Evolutionary conservation across 2,113 vertebrate species (phyloP), one percentile per base, ranked within the genome.

Genomic region (Myotis yumanensis): DNA sequence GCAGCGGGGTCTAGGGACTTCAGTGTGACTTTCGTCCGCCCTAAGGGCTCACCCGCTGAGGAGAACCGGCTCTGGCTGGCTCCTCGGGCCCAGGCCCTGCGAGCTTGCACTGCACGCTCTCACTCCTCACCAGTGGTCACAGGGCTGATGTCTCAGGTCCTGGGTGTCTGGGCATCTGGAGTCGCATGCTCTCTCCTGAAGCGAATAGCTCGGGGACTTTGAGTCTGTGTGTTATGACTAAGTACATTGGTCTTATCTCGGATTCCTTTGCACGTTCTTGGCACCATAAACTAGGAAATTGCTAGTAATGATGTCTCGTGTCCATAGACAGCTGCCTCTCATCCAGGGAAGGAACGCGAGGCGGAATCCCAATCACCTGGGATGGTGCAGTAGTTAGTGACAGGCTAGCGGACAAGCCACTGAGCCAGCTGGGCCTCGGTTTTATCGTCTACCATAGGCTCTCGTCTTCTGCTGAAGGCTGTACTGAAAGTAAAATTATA

Each of bases 181-280:
- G 28, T 66, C 54, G 62, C 28, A 7, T 69, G 68, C 40, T 89
- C 52, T 89, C 89, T 76, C 54, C n/a, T 22, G 43, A 37, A 77
- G 73, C 71, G 84, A 52, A 76, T 32, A 75, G 32, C 85, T 71
- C 9, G 0, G 69, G 77, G 92, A 88, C 88, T 68, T 94, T 75
- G 84, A 69, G 62, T 87, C 62, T 85, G 48, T 95, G 72, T 89
- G 54, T 91, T 86, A 86, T 68, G 76, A 57, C 64, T 66, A 51
- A 93, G 83, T 80, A 54, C 90, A 85, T 66, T 68, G 71, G 87
- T 71, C 68, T 79, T 82, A 43, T 83, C 79, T 54, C 81, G 18
- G 71, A 48, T 32, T 89, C 62, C 91, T 94, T 30, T 43, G 43
- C 54, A 18, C 82, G 43, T 57, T 93, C 91, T 89, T 73, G 85